Conservation (phyloP, 1,140 invertebrate species). For the Sesamia nonagrioides region DNA sequence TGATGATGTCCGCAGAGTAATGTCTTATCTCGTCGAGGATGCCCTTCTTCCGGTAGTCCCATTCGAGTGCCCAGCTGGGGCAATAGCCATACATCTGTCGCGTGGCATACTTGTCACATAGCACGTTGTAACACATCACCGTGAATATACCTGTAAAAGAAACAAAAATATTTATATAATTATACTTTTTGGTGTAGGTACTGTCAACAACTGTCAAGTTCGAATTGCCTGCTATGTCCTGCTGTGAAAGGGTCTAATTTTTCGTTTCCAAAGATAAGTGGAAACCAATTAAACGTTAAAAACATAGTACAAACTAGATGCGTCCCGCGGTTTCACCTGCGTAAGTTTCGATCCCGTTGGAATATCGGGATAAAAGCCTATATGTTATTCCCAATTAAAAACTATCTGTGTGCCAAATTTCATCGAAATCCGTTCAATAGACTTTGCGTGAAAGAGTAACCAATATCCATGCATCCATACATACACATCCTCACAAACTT, state of each 20-base stretch:
- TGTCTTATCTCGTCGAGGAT: slow-evolving; percentile 98
- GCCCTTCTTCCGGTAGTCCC: slow-evolving; percentile 99
- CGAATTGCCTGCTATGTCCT: neutral
- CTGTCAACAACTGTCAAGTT: neutral
- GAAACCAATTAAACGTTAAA: neutral
- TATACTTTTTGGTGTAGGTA: too few species aligned
- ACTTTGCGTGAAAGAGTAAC: too few species aligned
- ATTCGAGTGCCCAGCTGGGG: slow-evolving; percentile 98
- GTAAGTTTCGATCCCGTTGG: too few species aligned
- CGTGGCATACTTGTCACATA: slow-evolving; percentile 99
- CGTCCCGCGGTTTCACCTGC: too few species aligned
- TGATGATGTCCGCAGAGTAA: slow-evolving; percentile 99
- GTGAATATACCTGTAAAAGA: slow-evolving; percentile 95
- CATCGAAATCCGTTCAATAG: too few species aligned
- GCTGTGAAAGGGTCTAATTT: neutral
- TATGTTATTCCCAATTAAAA: too few species aligned
- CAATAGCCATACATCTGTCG: slow-evolving; percentile 99
- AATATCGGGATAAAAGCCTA: too few species aligned
- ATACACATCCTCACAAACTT: too few species aligned
- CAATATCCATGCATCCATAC: too few species aligned
- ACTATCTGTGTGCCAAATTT: too few species aligned
- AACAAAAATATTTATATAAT: slow-evolving; percentile 56
- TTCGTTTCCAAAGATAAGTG: neutral
- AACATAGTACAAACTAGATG: too few species aligned
- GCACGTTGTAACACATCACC: slow-evolving; percentile 99